Evolutionary conservation across 1,140 invertebrate genomes (phyloP).

Genomic region (Oscheius sp.): DNA sequence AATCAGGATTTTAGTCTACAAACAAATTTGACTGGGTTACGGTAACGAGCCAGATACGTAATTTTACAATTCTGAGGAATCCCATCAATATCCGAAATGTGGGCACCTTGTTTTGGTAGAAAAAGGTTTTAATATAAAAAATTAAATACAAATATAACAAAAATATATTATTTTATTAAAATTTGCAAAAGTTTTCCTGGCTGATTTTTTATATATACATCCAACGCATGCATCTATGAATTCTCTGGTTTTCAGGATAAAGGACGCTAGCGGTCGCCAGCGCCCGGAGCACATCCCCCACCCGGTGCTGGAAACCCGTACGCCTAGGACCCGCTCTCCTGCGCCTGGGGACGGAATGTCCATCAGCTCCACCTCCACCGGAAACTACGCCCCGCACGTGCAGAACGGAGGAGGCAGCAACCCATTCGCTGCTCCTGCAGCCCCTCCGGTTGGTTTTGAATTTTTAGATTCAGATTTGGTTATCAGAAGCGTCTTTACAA

Average conservation of each 20-base stretch:
- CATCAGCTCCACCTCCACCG: background rate
- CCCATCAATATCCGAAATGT: too few species aligned
- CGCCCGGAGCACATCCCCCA: conserved; percentile 24
- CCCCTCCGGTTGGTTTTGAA: background rate
- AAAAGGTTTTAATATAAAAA: too few species aligned
- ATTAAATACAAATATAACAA: too few species aligned
- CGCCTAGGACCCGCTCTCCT: conserved; percentile 16
- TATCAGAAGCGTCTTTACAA: background rate
- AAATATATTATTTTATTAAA: too few species aligned
- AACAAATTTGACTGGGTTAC: too few species aligned
- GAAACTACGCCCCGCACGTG: background rate
- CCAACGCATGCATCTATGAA: too few species aligned
- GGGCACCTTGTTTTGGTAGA: too few species aligned
- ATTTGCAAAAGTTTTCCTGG: too few species aligned
- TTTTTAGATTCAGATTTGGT: background rate
- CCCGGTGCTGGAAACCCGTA: conserved; percentile 24
- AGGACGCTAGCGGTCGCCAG: conserved; percentile 10
- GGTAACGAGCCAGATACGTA: too few species aligned
- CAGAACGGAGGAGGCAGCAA: conserved; percentile 4
- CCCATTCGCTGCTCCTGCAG: background rate
- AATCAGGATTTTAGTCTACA: too few species aligned
- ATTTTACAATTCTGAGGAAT: too few species aligned
- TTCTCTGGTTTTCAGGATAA: conserved; percentile 29
- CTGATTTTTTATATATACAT: too few species aligned
- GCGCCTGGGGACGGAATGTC: background rate